Base-by-base conservation (phyloP, 2,113 vertebrate species). In the Campylomormyrus tamandua region DNA sequence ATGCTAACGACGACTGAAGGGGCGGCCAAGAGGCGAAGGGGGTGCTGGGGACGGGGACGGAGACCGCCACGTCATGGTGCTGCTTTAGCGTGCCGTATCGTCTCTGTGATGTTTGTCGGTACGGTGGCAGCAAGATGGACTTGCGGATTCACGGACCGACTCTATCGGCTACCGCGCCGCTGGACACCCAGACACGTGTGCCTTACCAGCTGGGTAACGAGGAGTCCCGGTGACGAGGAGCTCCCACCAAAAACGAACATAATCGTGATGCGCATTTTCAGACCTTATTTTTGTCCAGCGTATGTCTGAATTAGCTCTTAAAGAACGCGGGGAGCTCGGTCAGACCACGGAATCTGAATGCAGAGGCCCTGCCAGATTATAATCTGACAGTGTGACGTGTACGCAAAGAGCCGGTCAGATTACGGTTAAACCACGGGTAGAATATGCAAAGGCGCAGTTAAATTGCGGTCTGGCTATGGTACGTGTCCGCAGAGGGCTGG, bases 11-110 rank as follows among this genome's bases (percentile, higher is more conserved):
- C 31, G 27, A 52, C 10, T 53, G 50, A 48, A 77, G 74, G 85
- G 50, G 49, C 89, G 62, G 66, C 70, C 48, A 90, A 91, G 45
- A 48, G 88, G 91, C 91, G 91, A 92, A 93, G 91, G 92, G 70
- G 91, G 90, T 85, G 92, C 89, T 70, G 49, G 85, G 87, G 70
- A 89, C 39, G 3, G 39, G 3, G 3, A 89, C 58, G 2, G 50
- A 21, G 46, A 46, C 42, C 80, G 17, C 80, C 42, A 27, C 39
- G 62, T 52, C 83, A 85, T 85, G 46, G 24, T 9, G 42, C 83
- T 5, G 9, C 46, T n/a, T 48, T 49, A 48, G 24, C 19, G 46
- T 85, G 19, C 10, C 31, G 2, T 19, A 52, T 87, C 10, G 27
- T 56, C 31, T 39, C n/a, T 35, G 31, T 53, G 27, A 2, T 87